Percentiles rank a stretch among this genome's conserved stretches.
These are phyloP conservation scores for Chaetophractus vellerosus DNA, from an alignment of 2,797 vertebrate species.

Conservation along the genomic window DNA sequence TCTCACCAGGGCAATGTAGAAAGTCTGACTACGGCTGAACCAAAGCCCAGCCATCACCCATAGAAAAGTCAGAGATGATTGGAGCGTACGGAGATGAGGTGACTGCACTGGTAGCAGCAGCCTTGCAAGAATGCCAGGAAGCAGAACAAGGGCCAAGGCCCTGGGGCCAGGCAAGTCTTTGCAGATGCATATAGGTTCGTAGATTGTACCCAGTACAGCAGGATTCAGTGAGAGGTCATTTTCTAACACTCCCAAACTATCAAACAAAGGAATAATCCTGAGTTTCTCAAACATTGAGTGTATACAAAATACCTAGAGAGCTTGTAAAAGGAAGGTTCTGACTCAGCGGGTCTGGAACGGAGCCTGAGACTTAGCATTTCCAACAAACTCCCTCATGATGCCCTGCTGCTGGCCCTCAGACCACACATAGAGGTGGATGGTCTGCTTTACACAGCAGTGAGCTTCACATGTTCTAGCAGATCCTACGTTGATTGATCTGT, in stretches of 20 bases:
- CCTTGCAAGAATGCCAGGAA: background rate
- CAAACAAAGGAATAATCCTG: background rate
- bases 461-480: background rate
- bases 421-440: too few relatives aligned
- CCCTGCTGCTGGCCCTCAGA: background rate
- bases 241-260: background rate
- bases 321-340: background rate
- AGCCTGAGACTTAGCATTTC: background rate
- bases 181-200: background rate
- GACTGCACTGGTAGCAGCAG: background rate
- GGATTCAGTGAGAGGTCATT: background rate
- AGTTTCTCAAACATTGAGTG: background rate
- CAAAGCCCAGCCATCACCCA: background rate
- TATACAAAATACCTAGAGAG: background rate
- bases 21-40: background rate
- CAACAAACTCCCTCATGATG: background rate
- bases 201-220: background rate
- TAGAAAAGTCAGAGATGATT: background rate
- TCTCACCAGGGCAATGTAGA: rapidly evolving
- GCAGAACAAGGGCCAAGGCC: background rate
- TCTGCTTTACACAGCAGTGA: background rate
- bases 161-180: too few relatives aligned
- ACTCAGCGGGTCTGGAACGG: background rate
- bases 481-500: background rate
- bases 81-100: background rate